Evolutionary conservation across 1,140 invertebrate species (phyloP), one percentile per base, ranked within the genome.

Genomic region (Eciton burchellii): DNA sequence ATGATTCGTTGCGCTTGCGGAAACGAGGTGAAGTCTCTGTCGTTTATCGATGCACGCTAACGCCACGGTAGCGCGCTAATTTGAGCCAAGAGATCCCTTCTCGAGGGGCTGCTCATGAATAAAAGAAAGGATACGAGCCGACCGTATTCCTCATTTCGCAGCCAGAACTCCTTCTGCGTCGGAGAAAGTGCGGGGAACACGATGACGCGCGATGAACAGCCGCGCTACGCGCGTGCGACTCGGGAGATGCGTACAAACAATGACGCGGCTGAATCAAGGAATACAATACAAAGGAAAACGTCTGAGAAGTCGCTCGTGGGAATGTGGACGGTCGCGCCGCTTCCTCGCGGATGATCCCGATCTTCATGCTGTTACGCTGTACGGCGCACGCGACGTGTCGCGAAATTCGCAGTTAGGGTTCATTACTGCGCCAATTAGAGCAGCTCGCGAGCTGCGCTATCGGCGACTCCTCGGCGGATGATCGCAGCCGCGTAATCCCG

Each of bases 261-360:
- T 60, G 65, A 79, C 63, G 21, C 19, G 54, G 49, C 49, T 56
- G 62, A 56, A n/a, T n/a, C n/a, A n/a, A n/a, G n/a, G n/a, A 52
- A 77, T 43, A 12, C n/a, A n/a, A n/a, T 45, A 79, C 21, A 29
- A 79, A 57, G 41, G 49, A 70, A 70, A 79, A 79, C 49, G n/a
- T 68, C 70, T 6, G 49, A 12, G 35, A 57, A 77, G 49, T 68
- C 63, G 74, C 52, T 45, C 74, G 74, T 79, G 74, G 63, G 74
- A 79, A 79, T 35, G 41, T 68, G 63, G 41, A 57, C 24, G 21
- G 43, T 19, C 49, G 11, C 14, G 74, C 19, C 35, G 35, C 41
- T 79, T 79, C 74, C 49, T 77, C 35, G n/a, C 26, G 47, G 11
- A 29, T 45, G 35, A 70, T 79, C 45, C n/a, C 35, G 49, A 77